phyloP scores from a whole-genome alignment of 2,113 vertebrate species.

The cat (Felis catus) region F.catus_Fca126_mat1.0 CM031419.1:207715001-207715500 shows the following conservation, averaged over 20 bases:
- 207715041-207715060: background rate
- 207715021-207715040: constrained; percentile 10
- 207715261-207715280: background rate
- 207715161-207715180: background rate
- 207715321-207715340: background rate
- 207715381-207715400: background rate
- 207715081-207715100: background rate
- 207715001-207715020: background rate
- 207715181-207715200: background rate
- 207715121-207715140: background rate
- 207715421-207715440: background rate
- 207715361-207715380: background rate
- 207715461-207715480: background rate
- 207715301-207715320: background rate
- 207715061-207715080: constrained; percentile 5
- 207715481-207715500: background rate
- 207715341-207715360: background rate
- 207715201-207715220: background rate
- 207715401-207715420: background rate
- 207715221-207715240: background rate
- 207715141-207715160: background rate
- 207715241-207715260: background rate
- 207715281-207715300: background rate
- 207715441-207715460: background rate
- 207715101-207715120: background rate